Conservation (phyloP, 2,113 vertebrate species). For the Aegithalos caudatus region DNA sequence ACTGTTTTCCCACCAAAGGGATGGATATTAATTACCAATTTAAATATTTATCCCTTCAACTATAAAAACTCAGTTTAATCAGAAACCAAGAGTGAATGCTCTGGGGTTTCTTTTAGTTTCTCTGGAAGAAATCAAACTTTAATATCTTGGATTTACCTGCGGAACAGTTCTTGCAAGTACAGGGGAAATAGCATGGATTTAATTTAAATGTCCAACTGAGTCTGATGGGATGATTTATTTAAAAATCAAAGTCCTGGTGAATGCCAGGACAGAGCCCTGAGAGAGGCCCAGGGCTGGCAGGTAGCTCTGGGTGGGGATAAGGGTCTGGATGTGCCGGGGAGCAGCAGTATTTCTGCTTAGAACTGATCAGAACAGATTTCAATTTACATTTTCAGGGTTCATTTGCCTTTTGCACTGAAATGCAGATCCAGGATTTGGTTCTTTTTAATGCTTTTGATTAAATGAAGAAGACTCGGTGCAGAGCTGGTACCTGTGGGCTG, state of each 20-base stretch:
- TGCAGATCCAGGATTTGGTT: background rate
- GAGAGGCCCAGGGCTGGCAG: background rate
- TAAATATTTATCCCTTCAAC: background rate
- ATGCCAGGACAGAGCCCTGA: background rate
- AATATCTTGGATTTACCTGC: background rate
- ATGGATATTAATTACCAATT: background rate
- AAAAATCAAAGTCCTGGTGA: background rate
- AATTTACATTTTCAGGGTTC: background rate
- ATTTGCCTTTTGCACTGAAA: background rate
- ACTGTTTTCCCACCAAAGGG: background rate
- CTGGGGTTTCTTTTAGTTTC: accelerated
- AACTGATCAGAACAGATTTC: background rate
- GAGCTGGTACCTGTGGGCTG: background rate
- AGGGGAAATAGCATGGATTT: background rate
- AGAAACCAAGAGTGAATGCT: background rate
- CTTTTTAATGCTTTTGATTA: background rate
- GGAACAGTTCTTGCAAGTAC: background rate
- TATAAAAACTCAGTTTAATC: background rate
- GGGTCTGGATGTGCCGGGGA: background rate
- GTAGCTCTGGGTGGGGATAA: background rate
- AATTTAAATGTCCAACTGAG: background rate
- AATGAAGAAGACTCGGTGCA: accelerated
- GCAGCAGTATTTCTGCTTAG: background rate
- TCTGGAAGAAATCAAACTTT: background rate
- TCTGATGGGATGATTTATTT: background rate